phyloP scores from a whole-genome alignment of 2,113 vertebrate species.

The Dromiciops gliroides region DNA sequence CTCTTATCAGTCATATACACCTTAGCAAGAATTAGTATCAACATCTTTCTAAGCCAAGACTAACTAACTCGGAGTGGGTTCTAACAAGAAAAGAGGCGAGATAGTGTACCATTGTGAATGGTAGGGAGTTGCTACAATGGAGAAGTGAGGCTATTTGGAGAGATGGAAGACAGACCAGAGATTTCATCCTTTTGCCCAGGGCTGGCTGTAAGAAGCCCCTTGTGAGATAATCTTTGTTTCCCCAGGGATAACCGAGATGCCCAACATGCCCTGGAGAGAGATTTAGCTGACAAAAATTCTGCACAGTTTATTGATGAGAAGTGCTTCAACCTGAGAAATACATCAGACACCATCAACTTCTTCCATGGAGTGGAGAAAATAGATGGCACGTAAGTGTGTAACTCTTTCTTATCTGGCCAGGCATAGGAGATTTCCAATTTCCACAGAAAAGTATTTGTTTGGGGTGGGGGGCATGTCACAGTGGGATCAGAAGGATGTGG shows the following conservation, averaged over 20 bases:
- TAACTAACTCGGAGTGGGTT: neutral
- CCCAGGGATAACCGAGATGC: constrained; percentile 77
- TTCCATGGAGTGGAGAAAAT: constrained; percentile 76
- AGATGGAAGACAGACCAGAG: neutral
- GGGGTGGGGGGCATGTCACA: neutral
- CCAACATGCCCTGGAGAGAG: constrained; percentile 77
- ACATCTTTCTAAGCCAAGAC: neutral
- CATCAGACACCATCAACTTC: constrained; percentile 70
- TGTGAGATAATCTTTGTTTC: neutral
- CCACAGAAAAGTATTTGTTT: neutral
- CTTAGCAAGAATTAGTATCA: neutral
- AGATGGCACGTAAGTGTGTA: constrained; percentile 64
- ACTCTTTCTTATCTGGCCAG: neutral
- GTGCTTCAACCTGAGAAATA: constrained; percentile 80
- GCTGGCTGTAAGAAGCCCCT: neutral
- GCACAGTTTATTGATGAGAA: constrained; percentile 78
- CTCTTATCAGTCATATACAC: neutral
- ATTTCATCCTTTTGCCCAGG: neutral
- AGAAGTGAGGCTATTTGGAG: neutral
- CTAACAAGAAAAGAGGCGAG: neutral
- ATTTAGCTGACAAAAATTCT: constrained; percentile 78
- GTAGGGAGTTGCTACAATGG: neutral
- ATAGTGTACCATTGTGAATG: neutral
- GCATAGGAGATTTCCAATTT: neutral
- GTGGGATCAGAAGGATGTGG: neutral